Evolutionary conservation across 2,888 invertebrate species (phyloP).

Genomic region (Diogma glabrata): DNA sequence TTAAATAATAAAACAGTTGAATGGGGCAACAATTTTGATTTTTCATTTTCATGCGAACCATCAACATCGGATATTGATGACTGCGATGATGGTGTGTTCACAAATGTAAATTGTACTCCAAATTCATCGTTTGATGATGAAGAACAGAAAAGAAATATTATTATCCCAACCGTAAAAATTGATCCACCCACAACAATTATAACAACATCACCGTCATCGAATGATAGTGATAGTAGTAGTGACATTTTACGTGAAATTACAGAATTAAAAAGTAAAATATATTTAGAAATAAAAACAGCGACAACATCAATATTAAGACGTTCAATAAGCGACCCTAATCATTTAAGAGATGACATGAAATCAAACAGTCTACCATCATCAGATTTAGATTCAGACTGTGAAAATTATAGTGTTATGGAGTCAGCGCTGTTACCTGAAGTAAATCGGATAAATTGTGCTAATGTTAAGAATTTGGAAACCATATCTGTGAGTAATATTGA

Average conservation of each 20-base stretch:
- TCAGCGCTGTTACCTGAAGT: neutral
- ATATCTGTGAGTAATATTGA: slow-evolving; percentile 34
- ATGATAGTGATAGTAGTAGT: no score
- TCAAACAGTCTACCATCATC: neutral
- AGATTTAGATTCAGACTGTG: slow-evolving; percentile 3
- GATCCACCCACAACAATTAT: slow-evolving; percentile 27
- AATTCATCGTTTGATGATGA: slow-evolving; percentile 30
- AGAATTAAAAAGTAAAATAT: slow-evolving; percentile 26
- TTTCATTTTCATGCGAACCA: slow-evolving; percentile 17
- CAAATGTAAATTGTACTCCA: slow-evolving; percentile 24
- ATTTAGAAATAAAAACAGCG: slow-evolving; percentile 32
- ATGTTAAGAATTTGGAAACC: slow-evolving; percentile 24
- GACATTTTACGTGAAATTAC: slow-evolving; percentile 29
- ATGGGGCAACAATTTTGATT: slow-evolving; percentile 15
- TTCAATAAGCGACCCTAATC: slow-evolving; percentile 33
- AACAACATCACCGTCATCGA: slow-evolving; percentile 18
- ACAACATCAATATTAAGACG: slow-evolving; percentile 30
- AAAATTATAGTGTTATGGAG: neutral
- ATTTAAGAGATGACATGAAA: neutral
- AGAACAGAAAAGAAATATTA: slow-evolving; percentile 30
- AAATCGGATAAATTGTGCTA: slow-evolving; percentile 5
- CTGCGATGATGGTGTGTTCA: slow-evolving; percentile 30
- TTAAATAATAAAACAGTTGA: neutral
- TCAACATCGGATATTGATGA: slow-evolving; percentile 15
- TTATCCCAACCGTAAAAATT: slow-evolving; percentile 33